Base-by-base conservation (phyloP, 2,797 vertebrate species). In the Nyctalus aviator region DNA sequence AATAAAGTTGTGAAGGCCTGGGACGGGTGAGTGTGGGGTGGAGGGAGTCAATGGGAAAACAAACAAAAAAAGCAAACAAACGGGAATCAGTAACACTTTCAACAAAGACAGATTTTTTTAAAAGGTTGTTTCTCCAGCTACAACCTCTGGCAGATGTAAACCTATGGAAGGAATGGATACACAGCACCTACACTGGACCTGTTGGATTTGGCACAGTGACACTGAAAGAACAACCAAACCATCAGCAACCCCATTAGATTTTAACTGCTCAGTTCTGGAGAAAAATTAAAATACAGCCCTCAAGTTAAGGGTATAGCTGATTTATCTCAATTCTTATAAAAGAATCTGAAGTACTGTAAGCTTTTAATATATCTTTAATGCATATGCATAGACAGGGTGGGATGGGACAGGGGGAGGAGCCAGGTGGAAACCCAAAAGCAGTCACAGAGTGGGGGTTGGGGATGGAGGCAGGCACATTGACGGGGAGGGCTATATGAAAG, bases 211-310 rank as follows among this genome's bases (percentile, higher is more conserved):
- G 46, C 90, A 84, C 9, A 73, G 37, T 20, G 18, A 73, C 76
- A 75, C 41, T 55, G 20, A 88, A 92, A 79, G 41, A 92, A 37
- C 88, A 94, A 89, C 55, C 48, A 94, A 44, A 86, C 3, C 68
- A 3, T 1, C 8, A 18, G 6, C 73, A 57, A 8, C 2, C 15
- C 81, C 41, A 17, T 79, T 9, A 78, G 6, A 84, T 90, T 93
- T 92, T 62, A 88, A 75, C 30, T 82, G 14, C 50, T 78, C 2
- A 21, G 37, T 89, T 89, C 3, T 50, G 41, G 20, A 77, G 55
- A 68, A 81, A 83, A 88, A 73, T 4, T 35, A 17, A 62, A n/a
- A 84, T 64, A 57, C 8, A 55, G 5, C 2, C n/a, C 8, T 84
- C 59, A 27, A 64, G 68, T 73, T 77, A 68, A 27, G 66, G 17